Evolutionary conservation across 1,140 invertebrate species (phyloP), one percentile per base, ranked within the genome.

Genomic region (Drosophila mojavensis): DNA sequence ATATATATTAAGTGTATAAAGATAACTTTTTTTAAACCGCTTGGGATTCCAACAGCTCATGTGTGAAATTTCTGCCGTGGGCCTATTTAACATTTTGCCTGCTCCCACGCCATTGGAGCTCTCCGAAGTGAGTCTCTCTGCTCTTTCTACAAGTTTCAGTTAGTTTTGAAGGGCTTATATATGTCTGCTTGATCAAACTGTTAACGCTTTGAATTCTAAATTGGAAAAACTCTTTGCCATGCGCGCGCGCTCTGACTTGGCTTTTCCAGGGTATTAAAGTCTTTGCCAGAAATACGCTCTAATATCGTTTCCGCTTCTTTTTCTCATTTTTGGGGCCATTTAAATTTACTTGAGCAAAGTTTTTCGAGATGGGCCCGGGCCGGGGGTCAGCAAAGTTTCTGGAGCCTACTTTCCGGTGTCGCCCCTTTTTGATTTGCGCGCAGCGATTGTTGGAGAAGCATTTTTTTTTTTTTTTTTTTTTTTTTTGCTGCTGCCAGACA

Each of bases 381-480:
- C 51, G 28, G 67, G 51, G 36, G 43, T 47, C 43, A 17, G 5
- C n/a, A 64, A 81, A 81, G 63, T 81, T 81, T 81, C 65, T 65
- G 61, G 60, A 47, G 51, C 33, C 77, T 65, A 63, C 76, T 82
- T 83, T 79, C 63, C 67, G 71, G 81, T 62, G 65, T 55, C 54
- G 62, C 39, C 54, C 76, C 64, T 70, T 79, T 77, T 56, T 71
- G 70, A 76, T 89, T 89, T 82, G 60, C 51, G 51, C 60, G 60
- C 48, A 75, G 45, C 76, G 36, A 62, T 76, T 72, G 66, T 81
- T 81, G 41, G 61, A 64, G 73, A 36, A 36, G 7, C 33, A 3
- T 76, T 81, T 47, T 80, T 88, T 86, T 47, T 73, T 82, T 63
- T 67, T 4, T 11, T 4, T 4, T 69, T 86, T 47, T 73, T 82